A percentile compares a stretch with the other conserved stretches of the same genome.
Evolutionary conservation across 2,888 invertebrate species (phyloP).

Genomic region (Agonopterix alstromeriana): DNA sequence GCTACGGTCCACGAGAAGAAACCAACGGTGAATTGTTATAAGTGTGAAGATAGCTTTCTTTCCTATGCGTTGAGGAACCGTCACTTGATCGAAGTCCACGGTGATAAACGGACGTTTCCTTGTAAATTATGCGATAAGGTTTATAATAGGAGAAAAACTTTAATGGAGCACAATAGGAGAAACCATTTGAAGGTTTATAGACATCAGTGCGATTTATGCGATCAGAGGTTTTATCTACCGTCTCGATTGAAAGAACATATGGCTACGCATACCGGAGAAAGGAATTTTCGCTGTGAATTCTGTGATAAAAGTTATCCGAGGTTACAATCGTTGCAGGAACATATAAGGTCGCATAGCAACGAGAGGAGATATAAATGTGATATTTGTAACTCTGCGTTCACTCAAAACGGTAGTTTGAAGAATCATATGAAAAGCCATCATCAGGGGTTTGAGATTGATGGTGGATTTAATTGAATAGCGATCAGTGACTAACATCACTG

Average conservation of each 20-base stretch:
- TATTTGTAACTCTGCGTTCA: constrained; percentile 69
- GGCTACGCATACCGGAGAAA: constrained; percentile 70
- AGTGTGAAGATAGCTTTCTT: constrained; percentile 55
- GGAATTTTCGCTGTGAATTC: constrained; percentile 67
- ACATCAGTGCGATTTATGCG: constrained; percentile 61
- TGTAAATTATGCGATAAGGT: constrained; percentile 60
- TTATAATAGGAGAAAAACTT: constrained; percentile 53
- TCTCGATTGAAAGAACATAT: constrained; percentile 64
- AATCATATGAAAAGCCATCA: constrained; percentile 76
- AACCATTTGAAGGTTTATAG: constrained; percentile 55
- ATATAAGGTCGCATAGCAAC: constrained; percentile 70
- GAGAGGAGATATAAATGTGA: constrained; percentile 74
- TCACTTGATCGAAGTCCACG: constrained; percentile 58
- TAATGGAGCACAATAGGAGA: constrained; percentile 54
- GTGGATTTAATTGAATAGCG: constrained; percentile 23
- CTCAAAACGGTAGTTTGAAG: constrained; percentile 74
- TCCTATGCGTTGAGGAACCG: constrained; percentile 51
- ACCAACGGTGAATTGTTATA: constrained; percentile 56
- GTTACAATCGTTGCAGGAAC: constrained; percentile 74
- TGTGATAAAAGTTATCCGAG: constrained; percentile 78
- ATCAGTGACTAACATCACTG: too few species aligned
- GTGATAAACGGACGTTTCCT: constrained; percentile 53
- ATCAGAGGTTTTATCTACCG: constrained; percentile 61
- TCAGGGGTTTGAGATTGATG: constrained; percentile 41
- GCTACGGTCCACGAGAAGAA: constrained; percentile 61